phyloP scores from a whole-genome alignment of 2,113 vertebrate species.

The Pollachius pollachius region DNA sequence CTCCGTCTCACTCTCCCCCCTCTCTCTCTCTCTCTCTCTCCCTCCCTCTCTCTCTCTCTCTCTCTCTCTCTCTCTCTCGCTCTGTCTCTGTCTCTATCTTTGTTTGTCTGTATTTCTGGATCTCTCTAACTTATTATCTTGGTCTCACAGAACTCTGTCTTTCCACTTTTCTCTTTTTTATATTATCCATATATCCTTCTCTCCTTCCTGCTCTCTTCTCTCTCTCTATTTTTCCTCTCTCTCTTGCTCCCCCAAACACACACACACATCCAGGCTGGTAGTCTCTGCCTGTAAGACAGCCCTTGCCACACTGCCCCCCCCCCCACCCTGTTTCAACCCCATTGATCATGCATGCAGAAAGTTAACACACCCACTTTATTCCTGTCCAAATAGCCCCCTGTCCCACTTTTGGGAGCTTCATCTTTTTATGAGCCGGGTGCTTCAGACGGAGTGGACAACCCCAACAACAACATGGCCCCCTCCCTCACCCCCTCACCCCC shows the following conservation, averaged over 20 bases:
- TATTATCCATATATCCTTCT: too few relatives aligned
- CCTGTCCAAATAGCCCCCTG: slow-evolving; percentile 65
- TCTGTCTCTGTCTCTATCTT: too few relatives aligned
- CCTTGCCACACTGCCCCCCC: background rate
- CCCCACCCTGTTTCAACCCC: slow-evolving; percentile 59
- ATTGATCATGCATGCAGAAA: slow-evolving; percentile 82
- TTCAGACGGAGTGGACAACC: slow-evolving; percentile 15
- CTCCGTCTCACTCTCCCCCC: background rate
- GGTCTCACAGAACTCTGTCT: too few relatives aligned
- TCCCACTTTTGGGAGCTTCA: slow-evolving; percentile 60
- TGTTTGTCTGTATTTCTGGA: too few relatives aligned
- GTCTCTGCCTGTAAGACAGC: slow-evolving; percentile 19
- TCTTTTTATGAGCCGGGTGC: slow-evolving; percentile 45
- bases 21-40: background rate
- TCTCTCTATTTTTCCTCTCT: too few relatives aligned
- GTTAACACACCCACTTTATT: slow-evolving; percentile 72
- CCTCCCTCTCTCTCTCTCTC: too few relatives aligned
- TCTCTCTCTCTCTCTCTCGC: too few relatives aligned
- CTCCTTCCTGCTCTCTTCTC: too few relatives aligned
- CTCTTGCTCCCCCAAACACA: too few relatives aligned
- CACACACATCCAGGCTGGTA: slow-evolving; percentile 20
- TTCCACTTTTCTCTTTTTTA: too few relatives aligned
- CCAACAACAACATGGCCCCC: slow-evolving; percentile 18
- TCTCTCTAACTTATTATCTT: too few relatives aligned
- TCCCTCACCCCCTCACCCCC: background rate